A percentile compares a stretch with the other conserved stretches of the same genome.
Conservation (phyloP, 2,113 vertebrate genomes). For the Thymallus thymallus region DNA sequence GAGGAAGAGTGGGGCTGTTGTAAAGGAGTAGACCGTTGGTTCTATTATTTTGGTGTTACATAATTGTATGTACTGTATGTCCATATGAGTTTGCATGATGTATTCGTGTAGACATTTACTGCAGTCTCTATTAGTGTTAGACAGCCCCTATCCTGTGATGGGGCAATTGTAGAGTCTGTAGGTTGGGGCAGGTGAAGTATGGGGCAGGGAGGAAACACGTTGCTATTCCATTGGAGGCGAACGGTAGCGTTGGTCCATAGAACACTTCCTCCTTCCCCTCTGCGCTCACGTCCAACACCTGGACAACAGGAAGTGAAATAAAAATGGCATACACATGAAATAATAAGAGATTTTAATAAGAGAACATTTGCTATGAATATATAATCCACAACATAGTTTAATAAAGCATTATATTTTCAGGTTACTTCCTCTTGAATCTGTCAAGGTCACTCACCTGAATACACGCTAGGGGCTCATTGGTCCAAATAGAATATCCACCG, state of each 20-base stretch:
- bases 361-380: neutral
- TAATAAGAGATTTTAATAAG: neutral
- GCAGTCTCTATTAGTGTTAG: constrained; percentile 53
- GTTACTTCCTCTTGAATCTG: neutral
- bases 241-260: constrained; percentile 92
- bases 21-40: too few species aligned
- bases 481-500: constrained; percentile 98
- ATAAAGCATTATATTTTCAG: too few species aligned
- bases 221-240: constrained; percentile 93
- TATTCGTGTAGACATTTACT: neutral
- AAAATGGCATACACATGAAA: neutral
- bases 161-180: constrained; percentile 93
- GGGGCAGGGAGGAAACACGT: constrained; percentile 94
- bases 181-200: constrained; percentile 90
- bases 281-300: constrained; percentile 92
- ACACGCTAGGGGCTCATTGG: constrained; percentile 95
- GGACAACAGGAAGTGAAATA: constrained; percentile 26
- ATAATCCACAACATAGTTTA: neutral
- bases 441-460: constrained; percentile 85
- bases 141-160: constrained; percentile 88
- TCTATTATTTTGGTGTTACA: neutral
- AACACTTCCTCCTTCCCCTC: constrained; percentile 97
- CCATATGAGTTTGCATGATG: neutral
- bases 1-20: too few species aligned
- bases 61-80: neutral